Conservation (phyloP, 2,888 invertebrate genomes). For the Apotomis turbidana region DNA sequence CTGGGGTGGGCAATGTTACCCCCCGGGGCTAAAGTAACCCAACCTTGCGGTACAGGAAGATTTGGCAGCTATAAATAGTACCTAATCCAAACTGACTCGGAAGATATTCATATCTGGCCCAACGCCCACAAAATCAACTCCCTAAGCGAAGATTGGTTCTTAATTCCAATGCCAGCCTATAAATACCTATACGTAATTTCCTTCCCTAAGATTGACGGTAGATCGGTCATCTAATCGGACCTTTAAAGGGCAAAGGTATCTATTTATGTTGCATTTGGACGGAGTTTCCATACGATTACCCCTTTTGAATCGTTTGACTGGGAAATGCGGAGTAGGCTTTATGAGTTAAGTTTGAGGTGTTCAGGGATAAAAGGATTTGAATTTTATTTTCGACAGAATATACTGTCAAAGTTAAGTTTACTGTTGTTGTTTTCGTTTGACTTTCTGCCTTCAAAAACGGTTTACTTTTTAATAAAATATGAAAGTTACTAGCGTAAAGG, state of each 20-base stretch:
- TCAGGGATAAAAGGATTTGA: not conserved
- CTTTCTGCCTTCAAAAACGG: no score
- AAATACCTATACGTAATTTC: slow-evolving; percentile 9
- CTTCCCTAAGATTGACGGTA: slow-evolving; percentile 1
- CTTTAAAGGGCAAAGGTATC: slow-evolving; percentile 11
- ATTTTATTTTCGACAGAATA: not conserved
- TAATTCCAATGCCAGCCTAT: slow-evolving; percentile 10
- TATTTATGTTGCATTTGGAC: slow-evolving; percentile 8
- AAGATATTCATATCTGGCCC: not conserved
- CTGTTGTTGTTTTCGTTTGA: no score
- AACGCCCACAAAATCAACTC: not conserved
- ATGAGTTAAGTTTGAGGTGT: not conserved
- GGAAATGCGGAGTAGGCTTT: slow-evolving; percentile 1
- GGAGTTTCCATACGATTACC: slow-evolving; percentile 1
- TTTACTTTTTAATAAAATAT: no score
- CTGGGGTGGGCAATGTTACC: no score
- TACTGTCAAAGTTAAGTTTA: not conserved
- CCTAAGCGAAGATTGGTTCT: not conserved
- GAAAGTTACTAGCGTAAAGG: no score
- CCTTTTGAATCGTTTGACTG: not conserved
- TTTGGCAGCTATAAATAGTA: not conserved
- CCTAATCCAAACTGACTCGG: not conserved
- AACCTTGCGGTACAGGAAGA: no score
- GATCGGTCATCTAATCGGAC: slow-evolving; percentile 3
- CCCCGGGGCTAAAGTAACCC: no score